Percentiles rank a stretch among this genome's conserved stretches.
Evolutionary conservation across 2,888 invertebrate genomes (phyloP).

Genomic region (Rhorus exstirpatorius): DNA sequence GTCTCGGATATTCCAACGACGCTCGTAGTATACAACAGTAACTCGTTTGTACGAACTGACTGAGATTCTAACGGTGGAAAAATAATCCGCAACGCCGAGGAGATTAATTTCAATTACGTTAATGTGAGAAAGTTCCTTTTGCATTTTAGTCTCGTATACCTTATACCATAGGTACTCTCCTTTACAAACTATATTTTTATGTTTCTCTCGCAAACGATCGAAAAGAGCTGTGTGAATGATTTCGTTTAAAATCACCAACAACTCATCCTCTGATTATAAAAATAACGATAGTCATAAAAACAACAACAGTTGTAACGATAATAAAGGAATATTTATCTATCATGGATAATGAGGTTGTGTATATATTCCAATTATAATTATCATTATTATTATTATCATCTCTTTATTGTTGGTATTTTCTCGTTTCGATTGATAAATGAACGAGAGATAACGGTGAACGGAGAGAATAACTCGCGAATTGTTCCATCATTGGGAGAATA

Average conservation of each 20-base stretch:
- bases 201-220: slow-evolving; percentile 28
- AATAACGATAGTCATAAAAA: too few relatives aligned
- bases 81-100: slow-evolving; percentile 43
- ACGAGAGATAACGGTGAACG: neutral
- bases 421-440: neutral
- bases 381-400: too few relatives aligned
- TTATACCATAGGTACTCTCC: neutral
- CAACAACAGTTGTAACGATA: too few relatives aligned
- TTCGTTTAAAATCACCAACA: slow-evolving; percentile 13
- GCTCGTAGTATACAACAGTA: slow-evolving; percentile 33
- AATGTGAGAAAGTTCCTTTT: slow-evolving; percentile 60
- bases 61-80: slow-evolving; percentile 30
- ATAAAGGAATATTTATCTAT: slow-evolving; percentile 2
- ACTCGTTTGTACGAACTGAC: slow-evolving; percentile 45
- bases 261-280: neutral
- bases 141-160: slow-evolving; percentile 33
- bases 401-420: neutral
- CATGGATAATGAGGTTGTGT: slow-evolving; percentile 1
- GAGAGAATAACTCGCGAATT: neutral
- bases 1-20: too few relatives aligned
- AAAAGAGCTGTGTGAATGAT: slow-evolving; percentile 12
- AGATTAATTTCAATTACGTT: slow-evolving; percentile 63
- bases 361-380: slow-evolving; percentile 1
- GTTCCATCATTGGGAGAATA: neutral
- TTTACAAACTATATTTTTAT: slow-evolving; percentile 12